Evolutionary conservation across 2,113 vertebrate genomes (phyloP), one percentile per base, ranked within the genome.

Genomic region (Puntigrus tetrazona): DNA sequence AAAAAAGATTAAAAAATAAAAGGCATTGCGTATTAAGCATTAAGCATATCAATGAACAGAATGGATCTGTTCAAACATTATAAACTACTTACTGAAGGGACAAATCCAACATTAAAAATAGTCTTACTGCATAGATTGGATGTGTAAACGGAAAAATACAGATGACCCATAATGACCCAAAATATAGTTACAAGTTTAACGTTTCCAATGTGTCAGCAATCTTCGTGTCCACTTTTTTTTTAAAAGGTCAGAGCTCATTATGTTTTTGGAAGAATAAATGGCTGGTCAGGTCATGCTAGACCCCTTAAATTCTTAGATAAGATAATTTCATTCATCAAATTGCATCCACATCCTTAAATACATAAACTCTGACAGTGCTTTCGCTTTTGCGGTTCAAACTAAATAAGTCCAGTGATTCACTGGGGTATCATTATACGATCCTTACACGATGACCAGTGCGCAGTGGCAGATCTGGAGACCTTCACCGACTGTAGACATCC

Each of bases 391-490:
- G 52, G 18, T 41, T 69, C 36, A 38, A n/a, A 79, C 11, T 7
- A 78, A 78, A 57, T n/a, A 34, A 38, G 16, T 38, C 7, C 70
- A 13, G 16, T 67, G 82, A 78, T 41, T 70, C 47, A 84, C 22
- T 50, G 16, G n/a, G 45, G 14, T 7, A 55, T 41, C 65, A 59
- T 72, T 29, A 57, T 22, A 22, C 13, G 16, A 85, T 65, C 47
- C 43, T 50, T 63, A 31, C 65, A 50, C 11, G 6, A 22, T 50
- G 29, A 83, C 38, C 38, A 61, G 45, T 50, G 27, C 13, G 13
- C 31, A 82, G 41, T 25, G 18, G n/a, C 31, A 52, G 59, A 76
- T 65, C 72, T 43, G 72, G 85, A 77, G 85, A 76, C 85, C 61
- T 77, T 31, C 75, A 34, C 29, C 10, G 20, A 78, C 34, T 34